A percentile compares a stretch with the other conserved stretches of the same genome.
phyloP scores from a whole-genome alignment of 2,113 vertebrate species.

The Tragelaphus buxtoni region DNA sequence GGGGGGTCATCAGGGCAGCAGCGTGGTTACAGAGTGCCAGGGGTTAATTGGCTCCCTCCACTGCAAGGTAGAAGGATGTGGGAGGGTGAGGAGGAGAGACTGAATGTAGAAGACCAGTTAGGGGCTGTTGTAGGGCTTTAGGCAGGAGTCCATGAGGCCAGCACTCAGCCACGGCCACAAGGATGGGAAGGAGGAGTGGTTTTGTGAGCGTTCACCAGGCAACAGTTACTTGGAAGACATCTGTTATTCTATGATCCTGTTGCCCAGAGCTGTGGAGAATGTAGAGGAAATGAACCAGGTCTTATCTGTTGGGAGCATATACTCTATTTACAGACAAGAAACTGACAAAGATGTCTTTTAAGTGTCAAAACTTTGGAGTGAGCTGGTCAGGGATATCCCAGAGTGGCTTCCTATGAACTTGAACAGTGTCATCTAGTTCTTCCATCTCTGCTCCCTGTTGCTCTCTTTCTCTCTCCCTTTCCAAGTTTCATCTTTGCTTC shows the following conservation, averaged over 20 bases:
- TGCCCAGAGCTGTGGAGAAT: not conserved
- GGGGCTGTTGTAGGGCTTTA: not conserved
- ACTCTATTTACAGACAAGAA: not conserved
- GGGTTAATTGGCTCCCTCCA: not conserved
- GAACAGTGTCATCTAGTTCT: not conserved
- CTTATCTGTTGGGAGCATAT: not conserved
- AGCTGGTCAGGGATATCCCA: not conserved
- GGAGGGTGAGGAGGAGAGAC: not conserved
- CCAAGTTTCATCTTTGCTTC: not conserved
- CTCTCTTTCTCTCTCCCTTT: not conserved
- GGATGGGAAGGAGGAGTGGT: not conserved
- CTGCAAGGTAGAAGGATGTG: not conserved
- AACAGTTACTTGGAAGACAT: not conserved
- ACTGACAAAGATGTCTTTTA: not conserved
- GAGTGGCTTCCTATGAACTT: not conserved
- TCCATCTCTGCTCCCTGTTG: not conserved
- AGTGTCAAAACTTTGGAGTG: not conserved
- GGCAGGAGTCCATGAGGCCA: not conserved
- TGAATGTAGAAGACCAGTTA: not conserved
- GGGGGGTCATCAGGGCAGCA: not conserved
- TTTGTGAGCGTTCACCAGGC: not conserved
- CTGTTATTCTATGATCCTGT: not conserved
- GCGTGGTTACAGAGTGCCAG: not conserved
- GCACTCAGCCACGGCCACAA: not conserved
- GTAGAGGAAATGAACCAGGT: not conserved